Evolutionary conservation across 2,113 vertebrate species (phyloP).

Genomic region (Zootoca vivipara): DNA sequence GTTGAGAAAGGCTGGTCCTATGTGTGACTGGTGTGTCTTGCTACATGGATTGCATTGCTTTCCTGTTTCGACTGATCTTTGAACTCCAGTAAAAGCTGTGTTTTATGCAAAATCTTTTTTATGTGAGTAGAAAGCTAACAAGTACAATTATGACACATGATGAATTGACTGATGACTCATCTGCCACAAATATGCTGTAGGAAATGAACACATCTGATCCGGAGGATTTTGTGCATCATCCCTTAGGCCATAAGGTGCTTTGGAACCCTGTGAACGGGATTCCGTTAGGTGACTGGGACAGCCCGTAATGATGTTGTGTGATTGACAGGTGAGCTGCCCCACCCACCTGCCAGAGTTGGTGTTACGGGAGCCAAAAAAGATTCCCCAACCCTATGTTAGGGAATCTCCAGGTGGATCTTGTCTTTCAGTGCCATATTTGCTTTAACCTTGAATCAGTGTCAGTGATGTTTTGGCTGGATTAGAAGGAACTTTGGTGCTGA

Average conservation of each 20-base stretch:
- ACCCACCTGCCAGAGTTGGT: too few relatives aligned
- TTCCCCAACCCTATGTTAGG: too few relatives aligned
- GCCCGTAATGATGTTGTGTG: too few relatives aligned
- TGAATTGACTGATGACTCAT: background rate
- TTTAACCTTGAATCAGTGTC: background rate
- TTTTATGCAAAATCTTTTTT: background rate
- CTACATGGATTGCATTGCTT: background rate
- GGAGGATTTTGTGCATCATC: background rate
- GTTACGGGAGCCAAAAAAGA: too few relatives aligned
- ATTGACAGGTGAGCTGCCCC: too few relatives aligned
- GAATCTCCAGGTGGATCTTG: background rate
- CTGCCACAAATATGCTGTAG: background rate
- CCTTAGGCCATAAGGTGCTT: too few relatives aligned
- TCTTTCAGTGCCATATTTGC: background rate
- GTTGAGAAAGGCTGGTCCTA: too few relatives aligned
- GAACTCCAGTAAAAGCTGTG: background rate
- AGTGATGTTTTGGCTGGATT: background rate
- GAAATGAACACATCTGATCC: background rate
- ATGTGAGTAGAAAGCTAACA: background rate
- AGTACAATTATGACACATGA: background rate
- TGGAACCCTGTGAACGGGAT: too few relatives aligned
- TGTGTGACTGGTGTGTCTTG: background rate
- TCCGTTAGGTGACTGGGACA: too few relatives aligned
- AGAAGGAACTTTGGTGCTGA: background rate
- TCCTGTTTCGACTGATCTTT: background rate